Percentiles rank a stretch among this genome's conserved stretches.
Evolutionary conservation across 30 jellyfish, hydroid and myxozoan species (phyloP).

Genomic region (Hydra vulgaris): DNA sequence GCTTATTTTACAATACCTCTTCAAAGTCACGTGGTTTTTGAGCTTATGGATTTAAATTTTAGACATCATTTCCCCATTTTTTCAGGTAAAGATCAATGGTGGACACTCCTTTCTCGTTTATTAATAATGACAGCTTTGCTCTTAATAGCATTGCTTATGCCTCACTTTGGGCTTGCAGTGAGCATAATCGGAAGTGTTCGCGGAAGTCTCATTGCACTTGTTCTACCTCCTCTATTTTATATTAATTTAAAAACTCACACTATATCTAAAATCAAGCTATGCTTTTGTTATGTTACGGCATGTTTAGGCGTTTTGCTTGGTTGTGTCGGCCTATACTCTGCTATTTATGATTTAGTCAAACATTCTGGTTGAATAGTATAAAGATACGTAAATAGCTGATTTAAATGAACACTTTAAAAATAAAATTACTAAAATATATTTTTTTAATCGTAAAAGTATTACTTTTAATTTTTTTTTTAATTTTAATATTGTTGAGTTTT

Average conservation of each 20-base stretch:
- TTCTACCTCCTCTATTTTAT: constrained; percentile 52
- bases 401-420: too few species aligned
- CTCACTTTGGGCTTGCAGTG: constrained; percentile 68
- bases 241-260: constrained; percentile 20
- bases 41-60: constrained; percentile 40
- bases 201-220: constrained; percentile 47
- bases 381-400: too few species aligned
- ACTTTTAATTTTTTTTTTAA: too few species aligned
- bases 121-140: constrained; percentile 1
- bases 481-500: too few species aligned
- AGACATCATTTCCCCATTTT: constrained; percentile 45
- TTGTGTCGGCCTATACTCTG: constrained; percentile 23
- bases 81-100: neutral
- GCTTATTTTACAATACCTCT: constrained; percentile 57
- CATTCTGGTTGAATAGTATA: too few species aligned
- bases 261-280: neutral
- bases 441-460: too few species aligned
- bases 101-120: neutral
- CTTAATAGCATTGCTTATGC: constrained; percentile 50
- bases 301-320: constrained; percentile 29
- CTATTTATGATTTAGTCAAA: constrained; percentile 22
- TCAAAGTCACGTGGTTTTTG: constrained; percentile 59
- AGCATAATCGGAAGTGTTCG: constrained; percentile 76
- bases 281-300: constrained; percentile 19
- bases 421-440: too few species aligned